Evolutionary conservation across 2,113 vertebrate genomes (phyloP).

Genomic region (Rhizomys pruinosus): DNA sequence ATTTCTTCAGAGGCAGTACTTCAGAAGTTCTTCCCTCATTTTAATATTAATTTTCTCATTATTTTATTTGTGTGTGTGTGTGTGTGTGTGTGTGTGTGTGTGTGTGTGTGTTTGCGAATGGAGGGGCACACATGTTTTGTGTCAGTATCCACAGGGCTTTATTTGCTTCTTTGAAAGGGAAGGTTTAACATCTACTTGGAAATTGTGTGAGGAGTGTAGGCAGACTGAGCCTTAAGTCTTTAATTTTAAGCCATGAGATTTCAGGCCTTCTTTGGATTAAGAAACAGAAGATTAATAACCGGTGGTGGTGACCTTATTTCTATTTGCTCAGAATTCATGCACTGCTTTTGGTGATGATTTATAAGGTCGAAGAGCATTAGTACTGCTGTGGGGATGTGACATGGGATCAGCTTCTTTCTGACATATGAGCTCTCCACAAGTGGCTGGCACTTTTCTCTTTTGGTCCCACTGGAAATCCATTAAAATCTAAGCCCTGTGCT

Average conservation of each 20-base stretch:
- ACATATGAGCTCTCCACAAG: conserved; percentile 80
- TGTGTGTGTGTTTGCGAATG: no score
- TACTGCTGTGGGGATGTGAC: conserved; percentile 70
- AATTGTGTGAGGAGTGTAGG: neutral
- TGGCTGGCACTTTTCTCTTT: conserved; percentile 81
- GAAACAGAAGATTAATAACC: conserved; percentile 46
- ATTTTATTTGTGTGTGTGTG: no score
- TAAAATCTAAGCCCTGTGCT: conserved; percentile 48
- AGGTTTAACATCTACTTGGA: conserved; percentile 61
- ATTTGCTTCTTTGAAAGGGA: conserved; percentile 30
- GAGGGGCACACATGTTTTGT: no score
- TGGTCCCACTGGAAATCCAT: conserved; percentile 70
- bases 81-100: no score
- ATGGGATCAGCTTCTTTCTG: conserved; percentile 82
- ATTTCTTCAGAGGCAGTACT: no score
- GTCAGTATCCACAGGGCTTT: conserved; percentile 49
- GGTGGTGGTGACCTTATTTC: conserved; percentile 68
- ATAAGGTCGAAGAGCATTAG: conserved; percentile 77
- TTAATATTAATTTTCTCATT: no score
- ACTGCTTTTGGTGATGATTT: conserved; percentile 62
- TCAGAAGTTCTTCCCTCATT: no score
- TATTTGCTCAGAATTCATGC: conserved; percentile 39
- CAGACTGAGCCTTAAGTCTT: neutral
- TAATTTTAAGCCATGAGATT: conserved; percentile 57
- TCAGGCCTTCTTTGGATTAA: conserved; percentile 39